phyloP scores from a whole-genome alignment of 2,888 invertebrate genomes.

The Troglohyphantes excavatus region DNA sequence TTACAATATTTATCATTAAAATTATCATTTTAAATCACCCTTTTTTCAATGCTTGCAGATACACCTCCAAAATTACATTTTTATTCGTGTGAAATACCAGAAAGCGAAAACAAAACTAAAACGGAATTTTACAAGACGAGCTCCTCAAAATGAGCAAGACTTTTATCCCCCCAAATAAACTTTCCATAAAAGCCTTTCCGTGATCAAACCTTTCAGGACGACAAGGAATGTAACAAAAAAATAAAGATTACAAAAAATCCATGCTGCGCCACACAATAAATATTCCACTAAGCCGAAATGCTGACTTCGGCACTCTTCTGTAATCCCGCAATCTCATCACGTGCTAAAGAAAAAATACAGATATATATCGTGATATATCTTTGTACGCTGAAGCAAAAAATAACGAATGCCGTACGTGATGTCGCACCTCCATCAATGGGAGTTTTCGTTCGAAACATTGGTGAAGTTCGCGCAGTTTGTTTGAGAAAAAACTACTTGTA shows the following conservation, averaged over 20 bases:
- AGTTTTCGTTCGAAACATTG: slow-evolving; percentile 19
- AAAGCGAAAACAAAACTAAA: slow-evolving; percentile 2
- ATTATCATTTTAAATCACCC: no score
- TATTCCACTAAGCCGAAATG: slow-evolving; percentile 69
- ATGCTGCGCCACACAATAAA: slow-evolving; percentile 62
- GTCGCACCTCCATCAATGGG: slow-evolving; percentile 25
- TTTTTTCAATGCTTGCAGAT: neutral
- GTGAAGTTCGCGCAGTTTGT: neutral
- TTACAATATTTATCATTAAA: no score
- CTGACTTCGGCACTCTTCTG: slow-evolving; percentile 63
- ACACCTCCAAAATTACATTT: neutral
- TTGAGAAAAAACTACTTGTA: neutral
- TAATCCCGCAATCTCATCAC: slow-evolving; percentile 70
- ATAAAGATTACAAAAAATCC: slow-evolving; percentile 14
- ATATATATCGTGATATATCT: slow-evolving; percentile 58
- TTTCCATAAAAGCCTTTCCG: slow-evolving; percentile 58
- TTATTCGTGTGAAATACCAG: neutral
- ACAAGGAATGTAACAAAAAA: slow-evolving; percentile 18
- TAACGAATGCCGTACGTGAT: slow-evolving; percentile 49
- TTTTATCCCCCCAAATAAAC: slow-evolving; percentile 30
- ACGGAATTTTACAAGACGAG: slow-evolving; percentile 7
- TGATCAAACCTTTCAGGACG: slow-evolving; percentile 56
- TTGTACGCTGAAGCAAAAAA: slow-evolving; percentile 33
- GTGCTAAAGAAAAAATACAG: slow-evolving; percentile 60
- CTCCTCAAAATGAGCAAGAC: slow-evolving; percentile 16